Evolutionary conservation across 2,113 vertebrate genomes (phyloP).

Genomic region (Odontophorus gujanensis): DNA sequence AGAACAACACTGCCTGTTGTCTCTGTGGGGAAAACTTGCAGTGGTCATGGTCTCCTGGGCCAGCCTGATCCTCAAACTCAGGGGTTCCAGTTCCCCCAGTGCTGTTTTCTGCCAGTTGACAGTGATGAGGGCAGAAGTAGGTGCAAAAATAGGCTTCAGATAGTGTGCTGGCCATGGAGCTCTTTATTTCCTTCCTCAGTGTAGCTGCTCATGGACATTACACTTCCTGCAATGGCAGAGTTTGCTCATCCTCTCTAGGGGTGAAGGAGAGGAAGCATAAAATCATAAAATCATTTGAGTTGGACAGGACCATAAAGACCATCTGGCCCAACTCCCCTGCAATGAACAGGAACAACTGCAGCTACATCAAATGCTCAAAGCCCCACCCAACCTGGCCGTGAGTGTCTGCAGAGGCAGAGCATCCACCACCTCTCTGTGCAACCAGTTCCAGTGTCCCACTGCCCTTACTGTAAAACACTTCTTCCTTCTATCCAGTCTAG

Average conservation of each 20-base stretch:
- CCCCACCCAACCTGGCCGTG: too few relatives aligned
- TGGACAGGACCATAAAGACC: too few relatives aligned
- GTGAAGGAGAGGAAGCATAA: background rate
- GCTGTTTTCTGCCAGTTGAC: fast-evolving
- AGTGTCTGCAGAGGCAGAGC: too few relatives aligned
- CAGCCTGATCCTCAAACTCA: fast-evolving
- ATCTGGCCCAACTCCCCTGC: too few relatives aligned
- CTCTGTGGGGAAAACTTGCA: background rate
- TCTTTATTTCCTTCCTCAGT: fast-evolving
- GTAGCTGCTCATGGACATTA: background rate
- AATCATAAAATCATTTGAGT: too few relatives aligned
- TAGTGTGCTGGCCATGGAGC: fast-evolving
- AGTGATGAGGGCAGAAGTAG: background rate
- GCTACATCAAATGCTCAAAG: too few relatives aligned
- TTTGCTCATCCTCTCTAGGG: background rate
- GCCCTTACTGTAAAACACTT: too few relatives aligned
- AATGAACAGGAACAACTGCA: too few relatives aligned
- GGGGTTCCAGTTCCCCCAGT: fast-evolving
- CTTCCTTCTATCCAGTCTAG: too few relatives aligned
- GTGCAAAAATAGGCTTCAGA: background rate
- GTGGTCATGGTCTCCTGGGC: background rate
- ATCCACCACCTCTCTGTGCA: too few relatives aligned
- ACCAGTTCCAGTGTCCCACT: too few relatives aligned
- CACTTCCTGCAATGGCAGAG: background rate
- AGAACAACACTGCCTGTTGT: background rate